phyloP scores from a whole-genome alignment of 2,797 vertebrate genomes.

The Echeneis naucrates region DNA sequence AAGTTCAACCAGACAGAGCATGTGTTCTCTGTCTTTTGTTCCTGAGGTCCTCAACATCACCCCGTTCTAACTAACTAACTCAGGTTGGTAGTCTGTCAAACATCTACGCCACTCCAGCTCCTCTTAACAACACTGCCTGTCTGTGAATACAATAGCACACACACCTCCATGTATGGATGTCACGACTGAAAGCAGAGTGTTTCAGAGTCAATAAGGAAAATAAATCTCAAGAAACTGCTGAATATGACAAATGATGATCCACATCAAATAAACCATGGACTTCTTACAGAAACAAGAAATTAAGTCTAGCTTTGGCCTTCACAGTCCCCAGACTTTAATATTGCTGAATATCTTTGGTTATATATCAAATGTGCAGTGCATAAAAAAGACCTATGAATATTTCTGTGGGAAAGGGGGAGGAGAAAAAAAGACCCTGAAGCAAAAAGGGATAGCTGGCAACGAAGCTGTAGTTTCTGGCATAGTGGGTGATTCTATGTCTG shows the following conservation, averaged over 20 bases:
- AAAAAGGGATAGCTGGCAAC: neutral
- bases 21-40: neutral
- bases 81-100: neutral
- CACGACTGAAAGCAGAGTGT: neutral
- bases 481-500: neutral
- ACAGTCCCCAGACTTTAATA: slow-evolving; percentile 21
- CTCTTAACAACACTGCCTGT: neutral
- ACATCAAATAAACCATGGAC: slow-evolving; percentile 17
- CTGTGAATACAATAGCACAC: neutral
- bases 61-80: neutral
- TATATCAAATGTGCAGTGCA: slow-evolving; percentile 13
- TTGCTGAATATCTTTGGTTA: slow-evolving; percentile 22
- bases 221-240: slow-evolving; percentile 5
- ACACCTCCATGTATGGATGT: neutral
- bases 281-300: slow-evolving; percentile 8
- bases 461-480: neutral
- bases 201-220: slow-evolving; percentile 4
- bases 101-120: neutral
- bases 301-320: slow-evolving; percentile 28
- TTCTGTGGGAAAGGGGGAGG: slow-evolving; percentile 10
- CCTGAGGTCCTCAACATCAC: neutral
- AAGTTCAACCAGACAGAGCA: neutral
- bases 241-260: slow-evolving; percentile 18
- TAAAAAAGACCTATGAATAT: slow-evolving; percentile 16
- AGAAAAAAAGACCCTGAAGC: neutral